Base-by-base conservation (phyloP, 2,113 vertebrate species). In the Tympanuchus pallidicinctus region DNA sequence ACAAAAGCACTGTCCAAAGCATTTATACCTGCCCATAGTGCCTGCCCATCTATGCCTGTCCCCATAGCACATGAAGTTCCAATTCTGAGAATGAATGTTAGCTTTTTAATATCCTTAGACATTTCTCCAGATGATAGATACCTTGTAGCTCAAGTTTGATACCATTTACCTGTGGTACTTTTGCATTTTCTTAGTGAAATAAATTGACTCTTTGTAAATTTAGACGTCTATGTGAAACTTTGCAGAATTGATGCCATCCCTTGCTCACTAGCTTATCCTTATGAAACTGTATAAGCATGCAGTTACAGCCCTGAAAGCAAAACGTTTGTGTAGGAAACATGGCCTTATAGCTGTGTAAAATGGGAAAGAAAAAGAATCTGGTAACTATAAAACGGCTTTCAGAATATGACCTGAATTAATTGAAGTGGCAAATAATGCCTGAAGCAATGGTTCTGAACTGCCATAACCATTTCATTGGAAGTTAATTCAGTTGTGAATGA, bases 401-500 rank as follows among this genome's bases (percentile, higher is more conserved):
- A 78, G 48, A 93, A 78, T 72, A 43, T 20, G 61, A 75, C 80
- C 52, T 79, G 77, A 61, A 80, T 83, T 89, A 25, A 90, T 34
- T 50, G 74, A 87, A 71, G 52, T 60, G 36, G 30, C 67, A 84
- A 90, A 70, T 71, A 61, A 16, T 57, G 71, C 87, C 77, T 63
- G 61, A 76, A 93, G 81, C 63, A 54, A 9, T 11, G 0, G 28
- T 86, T 94, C 66, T 79, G 63, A 93, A 63, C 77, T 87, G 48
- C 59, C 25, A 9, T 79, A 50, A 19, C 78, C 9, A 17, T 85
- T 89, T 90, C 70, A 34, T 6, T 64, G 67, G 67, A 69, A 92
- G 40, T 65, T 91, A 78, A 89, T 91, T 87, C 78, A 79, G 34
- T 82, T 91, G 54, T 75, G 66, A 79, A 47, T 57, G 70, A 91